These are phyloP conservation scores for Pseudochaenichthys georgianus DNA, from an alignment of 2,797 vertebrate genomes.

Conservation along the genomic window DNA sequence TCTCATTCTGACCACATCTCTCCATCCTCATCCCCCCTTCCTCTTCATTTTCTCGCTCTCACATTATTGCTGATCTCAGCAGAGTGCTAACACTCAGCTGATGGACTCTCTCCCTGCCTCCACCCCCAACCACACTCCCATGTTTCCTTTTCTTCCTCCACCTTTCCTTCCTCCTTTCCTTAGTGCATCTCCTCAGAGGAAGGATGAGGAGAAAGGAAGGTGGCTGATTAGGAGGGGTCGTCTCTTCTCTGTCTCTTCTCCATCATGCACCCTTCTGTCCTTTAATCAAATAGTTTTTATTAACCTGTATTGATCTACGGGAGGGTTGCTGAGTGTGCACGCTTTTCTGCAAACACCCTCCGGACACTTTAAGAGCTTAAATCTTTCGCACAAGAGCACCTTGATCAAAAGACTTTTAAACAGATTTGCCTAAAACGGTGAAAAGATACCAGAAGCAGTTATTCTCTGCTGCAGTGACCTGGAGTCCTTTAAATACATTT, in stretches of 20 bases:
- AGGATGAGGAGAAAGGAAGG: conserved; percentile 19
- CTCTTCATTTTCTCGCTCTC: conserved; percentile 63
- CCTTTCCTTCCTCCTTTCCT: background rate
- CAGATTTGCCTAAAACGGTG: background rate
- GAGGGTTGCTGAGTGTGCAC: conserved; percentile 10
- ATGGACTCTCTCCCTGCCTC: conserved; percentile 63
- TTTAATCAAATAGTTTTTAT: conserved; percentile 49
- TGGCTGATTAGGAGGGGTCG: background rate
- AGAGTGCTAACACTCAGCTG: conserved; percentile 77
- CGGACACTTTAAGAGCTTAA: background rate
- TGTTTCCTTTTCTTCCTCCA: conserved; percentile 2
- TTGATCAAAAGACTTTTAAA: background rate
- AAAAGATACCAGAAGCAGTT: background rate
- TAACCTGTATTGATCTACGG: conserved; percentile 28
- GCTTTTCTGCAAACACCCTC: conserved; percentile 14
- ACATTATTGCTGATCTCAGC: conserved; percentile 78
- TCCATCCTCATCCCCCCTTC: conserved; percentile 46
- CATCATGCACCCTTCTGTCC: conserved; percentile 1
- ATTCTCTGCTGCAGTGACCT: background rate
- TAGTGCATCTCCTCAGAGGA: background rate
- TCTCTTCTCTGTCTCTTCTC: background rate
- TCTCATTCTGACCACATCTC: conserved; percentile 69
- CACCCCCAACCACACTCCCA: conserved; percentile 26
- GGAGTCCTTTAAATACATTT: conserved; percentile 16
- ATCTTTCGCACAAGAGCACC: background rate